Evolutionary conservation across 2,113 vertebrate species (phyloP), one percentile per base, ranked within the genome.

Genomic region (Electrona antarctica): DNA sequence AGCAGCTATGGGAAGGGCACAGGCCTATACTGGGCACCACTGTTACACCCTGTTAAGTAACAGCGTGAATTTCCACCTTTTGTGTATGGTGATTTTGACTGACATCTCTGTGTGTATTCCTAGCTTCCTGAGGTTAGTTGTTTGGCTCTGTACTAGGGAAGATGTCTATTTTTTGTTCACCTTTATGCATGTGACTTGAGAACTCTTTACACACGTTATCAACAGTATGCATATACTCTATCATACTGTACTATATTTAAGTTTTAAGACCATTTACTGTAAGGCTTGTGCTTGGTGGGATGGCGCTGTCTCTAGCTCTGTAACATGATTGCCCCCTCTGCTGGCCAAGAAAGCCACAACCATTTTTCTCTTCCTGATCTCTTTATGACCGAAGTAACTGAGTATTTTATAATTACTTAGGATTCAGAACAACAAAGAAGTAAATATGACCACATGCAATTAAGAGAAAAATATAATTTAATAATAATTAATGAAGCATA

Each of bases 261-360:
- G 5, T 41, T 41, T 41, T 41, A 41, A 41, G 33, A 41, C 1
- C 33, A 3, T 41, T 41, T 41, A 41, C 33, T 41, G 8, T 49
- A 6, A 6, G 50, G 50, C 50, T 21, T 48, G 10, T 9, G 48
- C 28, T 64, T 41, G 33, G 33, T 41, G 33, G 33, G 33, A 41
- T 41, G 33, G 33, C 4, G 29, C 29, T 33, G 9, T 13, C 7
- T 63, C n/a, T 12, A 8, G 14, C 50, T 7, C 13, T 6, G n/a
- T 80, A 5, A 3, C 14, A 21, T 15, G 56, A 11, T 54, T 69
- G 60, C 74, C 15, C 79, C 78, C 74, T 79, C 87, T 85, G 73
- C 59, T 85, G 83, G 72, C 54, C 60, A 77, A 63, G 8, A 64
- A 33, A 61, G 29, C 57, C 45, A 60, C 41, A 80, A 71, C 72